These are phyloP conservation scores for Yponomeuta evonymella DNA, from an alignment of 2,888 invertebrate species.

Conservation along the genomic window DNA sequence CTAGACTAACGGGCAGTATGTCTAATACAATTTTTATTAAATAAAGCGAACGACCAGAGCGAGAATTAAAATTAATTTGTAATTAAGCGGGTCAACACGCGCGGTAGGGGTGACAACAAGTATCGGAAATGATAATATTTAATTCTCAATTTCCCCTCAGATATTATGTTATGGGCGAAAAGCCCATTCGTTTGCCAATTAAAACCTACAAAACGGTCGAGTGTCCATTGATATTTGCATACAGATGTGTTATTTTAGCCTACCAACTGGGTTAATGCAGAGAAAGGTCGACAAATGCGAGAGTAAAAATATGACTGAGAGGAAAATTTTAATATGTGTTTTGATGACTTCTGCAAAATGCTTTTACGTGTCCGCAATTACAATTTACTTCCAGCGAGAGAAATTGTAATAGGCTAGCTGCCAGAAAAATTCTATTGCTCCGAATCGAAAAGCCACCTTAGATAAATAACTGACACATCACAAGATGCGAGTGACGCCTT, in stretches of 20 bases:
- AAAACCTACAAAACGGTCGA: constrained; percentile 48
- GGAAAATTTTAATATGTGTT: not conserved
- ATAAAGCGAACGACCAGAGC: no score
- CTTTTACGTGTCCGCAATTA: not conserved
- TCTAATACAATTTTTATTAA: no score
- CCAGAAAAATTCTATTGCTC: no score
- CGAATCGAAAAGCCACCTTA: no score
- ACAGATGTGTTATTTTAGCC: constrained; percentile 59
- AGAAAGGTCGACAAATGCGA: constrained; percentile 30
- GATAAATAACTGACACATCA: no score
- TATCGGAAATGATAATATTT: constrained; percentile 15
- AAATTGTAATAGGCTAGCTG: no score
- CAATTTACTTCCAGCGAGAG: not conserved
- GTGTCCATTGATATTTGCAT: constrained; percentile 66
- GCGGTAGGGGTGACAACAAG: not conserved
- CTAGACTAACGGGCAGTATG: no score
- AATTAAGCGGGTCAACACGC: not conserved
- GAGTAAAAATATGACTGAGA: constrained; percentile 20
- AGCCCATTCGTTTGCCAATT: constrained; percentile 57
- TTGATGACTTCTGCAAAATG: constrained; percentile 5
- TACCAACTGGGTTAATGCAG: constrained; percentile 42
- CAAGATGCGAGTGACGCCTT: no score
- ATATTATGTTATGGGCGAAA: constrained; percentile 38
- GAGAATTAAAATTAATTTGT: not conserved
- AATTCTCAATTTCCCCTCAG: constrained; percentile 13